A percentile compares a stretch with the other conserved stretches of the same genome.
Conservation (phyloP, 35 echinoderm and acorn worm species). For the Ophioderma brevispina region DNA sequence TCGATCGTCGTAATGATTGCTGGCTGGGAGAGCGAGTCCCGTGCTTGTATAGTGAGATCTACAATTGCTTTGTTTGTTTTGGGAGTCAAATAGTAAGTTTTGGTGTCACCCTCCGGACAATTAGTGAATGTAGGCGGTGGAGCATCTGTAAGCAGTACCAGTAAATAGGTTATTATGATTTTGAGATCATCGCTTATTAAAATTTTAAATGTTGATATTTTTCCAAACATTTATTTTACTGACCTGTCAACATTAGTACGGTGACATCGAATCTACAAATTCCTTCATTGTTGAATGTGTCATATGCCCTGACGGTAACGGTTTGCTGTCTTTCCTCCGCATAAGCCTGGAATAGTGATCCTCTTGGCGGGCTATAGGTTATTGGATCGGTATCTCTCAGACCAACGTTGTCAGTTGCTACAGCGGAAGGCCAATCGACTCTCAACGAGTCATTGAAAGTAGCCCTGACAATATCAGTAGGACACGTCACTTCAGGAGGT, state of each 20-base stretch:
- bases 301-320: neutral
- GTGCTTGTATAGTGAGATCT: neutral
- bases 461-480: neutral
- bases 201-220: too few relatives aligned
- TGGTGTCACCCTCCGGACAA: constrained; percentile 1
- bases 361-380: constrained; percentile 18
- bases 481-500: constrained; percentile 23
- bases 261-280: constrained; percentile 24
- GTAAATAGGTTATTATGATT: too few relatives aligned
- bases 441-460: neutral
- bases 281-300: constrained; percentile 19
- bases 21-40: neutral
- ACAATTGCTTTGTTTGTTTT: constrained; percentile 32
- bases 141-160: constrained; percentile 22
- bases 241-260: neutral
- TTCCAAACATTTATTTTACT: neutral
- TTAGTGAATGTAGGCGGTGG: constrained; percentile 8
- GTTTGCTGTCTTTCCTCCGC: neutral
- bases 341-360: neutral
- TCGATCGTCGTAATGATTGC: neutral
- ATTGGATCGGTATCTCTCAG: neutral
- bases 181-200: too few relatives aligned
- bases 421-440: constrained; percentile 19
- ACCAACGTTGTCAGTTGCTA: constrained; percentile 21
- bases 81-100: neutral